Evolutionary conservation across 2,888 invertebrate species (phyloP).

Genomic region (Abrostola triplasia): DNA sequence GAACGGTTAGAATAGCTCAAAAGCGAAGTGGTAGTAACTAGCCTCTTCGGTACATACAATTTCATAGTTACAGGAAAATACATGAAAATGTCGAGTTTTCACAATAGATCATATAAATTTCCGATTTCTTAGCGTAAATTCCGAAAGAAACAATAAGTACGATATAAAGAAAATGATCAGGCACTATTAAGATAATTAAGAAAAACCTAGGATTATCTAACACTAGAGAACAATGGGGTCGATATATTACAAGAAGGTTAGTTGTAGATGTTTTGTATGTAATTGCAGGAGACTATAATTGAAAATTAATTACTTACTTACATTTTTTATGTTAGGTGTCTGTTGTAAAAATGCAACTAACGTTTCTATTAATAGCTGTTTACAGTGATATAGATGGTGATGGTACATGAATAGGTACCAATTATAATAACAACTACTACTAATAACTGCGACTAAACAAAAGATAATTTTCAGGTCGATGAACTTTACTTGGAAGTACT

Average conservation of each 20-base stretch:
- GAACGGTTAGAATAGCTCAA: no score
- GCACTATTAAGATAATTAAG: not conserved
- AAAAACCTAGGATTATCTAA: slow-evolving; percentile 17
- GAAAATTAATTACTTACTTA: not conserved
- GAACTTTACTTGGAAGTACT: slow-evolving; percentile 95
- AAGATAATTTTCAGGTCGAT: slow-evolving; percentile 90
- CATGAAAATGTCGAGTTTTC: no score
- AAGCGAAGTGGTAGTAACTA: no score
- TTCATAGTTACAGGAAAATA: no score
- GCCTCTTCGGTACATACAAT: no score
- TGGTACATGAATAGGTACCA: not conserved
- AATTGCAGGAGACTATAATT: slow-evolving; percentile 10
- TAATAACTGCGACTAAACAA: slow-evolving; percentile 13
- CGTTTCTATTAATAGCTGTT: slow-evolving; percentile 4
- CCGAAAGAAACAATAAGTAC: not conserved
- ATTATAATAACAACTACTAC: no score
- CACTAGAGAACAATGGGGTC: slow-evolving; percentile 17
- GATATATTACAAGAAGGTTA: not conserved
- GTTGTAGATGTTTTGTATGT: slow-evolving; percentile 1
- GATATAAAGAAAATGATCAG: not conserved
- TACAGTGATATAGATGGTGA: slow-evolving; percentile 7
- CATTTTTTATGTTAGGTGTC: slow-evolving; percentile 3
- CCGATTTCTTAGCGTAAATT: not conserved
- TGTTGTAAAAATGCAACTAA: not conserved
- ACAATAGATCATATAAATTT: not conserved